These are phyloP conservation scores for Octopus sinensis DNA, from an alignment of 1,140 invertebrate species.

Conservation along the genomic window DNA sequence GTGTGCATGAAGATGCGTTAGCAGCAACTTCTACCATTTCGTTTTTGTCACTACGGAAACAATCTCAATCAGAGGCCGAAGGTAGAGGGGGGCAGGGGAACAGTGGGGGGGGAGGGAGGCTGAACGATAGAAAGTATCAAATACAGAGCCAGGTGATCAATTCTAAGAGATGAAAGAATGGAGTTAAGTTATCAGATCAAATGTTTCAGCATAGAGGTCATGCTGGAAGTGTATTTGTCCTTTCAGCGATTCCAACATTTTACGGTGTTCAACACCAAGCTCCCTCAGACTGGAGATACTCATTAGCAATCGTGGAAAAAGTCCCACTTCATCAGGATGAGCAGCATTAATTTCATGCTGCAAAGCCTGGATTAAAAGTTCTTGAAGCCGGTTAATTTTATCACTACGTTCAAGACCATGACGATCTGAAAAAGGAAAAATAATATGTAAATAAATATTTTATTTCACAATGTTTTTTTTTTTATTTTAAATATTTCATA, in stretches of 20 bases:
- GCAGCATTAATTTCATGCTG: constrained; percentile 43
- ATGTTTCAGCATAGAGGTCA: constrained; percentile 53
- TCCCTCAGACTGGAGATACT: constrained; percentile 54
- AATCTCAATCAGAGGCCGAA: neutral
- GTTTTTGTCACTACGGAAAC: neutral
- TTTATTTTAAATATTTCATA: too few species aligned
- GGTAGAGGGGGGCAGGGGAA: neutral
- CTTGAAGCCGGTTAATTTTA: constrained; percentile 51
- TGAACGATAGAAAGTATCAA: neutral
- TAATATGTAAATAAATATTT: neutral
- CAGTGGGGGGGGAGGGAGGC: neutral
- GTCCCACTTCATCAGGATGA: constrained; percentile 48
- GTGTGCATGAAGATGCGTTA: neutral
- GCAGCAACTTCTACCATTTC: neutral
- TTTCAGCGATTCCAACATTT: constrained; percentile 50
- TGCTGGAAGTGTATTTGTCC: constrained; percentile 51
- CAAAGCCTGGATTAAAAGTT: constrained; percentile 51
- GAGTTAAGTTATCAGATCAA: constrained; percentile 42
- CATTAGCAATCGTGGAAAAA: constrained; percentile 55
- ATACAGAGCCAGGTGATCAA: neutral
- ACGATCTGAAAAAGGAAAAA: constrained; percentile 41
- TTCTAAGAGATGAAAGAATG: neutral
- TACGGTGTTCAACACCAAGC: constrained; percentile 51
- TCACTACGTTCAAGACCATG: constrained; percentile 52
- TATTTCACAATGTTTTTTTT: too few species aligned